phyloP scores from a whole-genome alignment of 2,888 invertebrate species.

The Neelides folsomi region DNA sequence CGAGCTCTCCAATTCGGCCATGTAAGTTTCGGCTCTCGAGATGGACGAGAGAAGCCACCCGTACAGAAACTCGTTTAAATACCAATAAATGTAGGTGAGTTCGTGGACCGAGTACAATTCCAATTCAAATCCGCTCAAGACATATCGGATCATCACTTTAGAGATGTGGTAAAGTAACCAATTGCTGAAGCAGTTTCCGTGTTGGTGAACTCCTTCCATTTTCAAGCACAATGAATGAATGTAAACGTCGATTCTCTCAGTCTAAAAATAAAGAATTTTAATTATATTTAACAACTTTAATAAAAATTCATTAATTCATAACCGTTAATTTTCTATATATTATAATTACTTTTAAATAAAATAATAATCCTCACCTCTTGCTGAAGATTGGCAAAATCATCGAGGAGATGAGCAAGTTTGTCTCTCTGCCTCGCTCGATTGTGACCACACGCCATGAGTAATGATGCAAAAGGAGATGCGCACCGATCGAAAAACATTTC shows the following conservation, averaged over 20 bases:
- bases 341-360: too few species aligned
- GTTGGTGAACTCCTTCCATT: constrained; percentile 54
- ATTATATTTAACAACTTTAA: neutral
- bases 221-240: constrained; percentile 56
- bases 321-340: too few species aligned
- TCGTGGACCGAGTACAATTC: constrained; percentile 93
- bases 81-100: constrained; percentile 58
- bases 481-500: constrained; percentile 79
- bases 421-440: constrained; percentile 91
- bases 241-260: constrained; percentile 76
- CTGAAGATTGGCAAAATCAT: constrained; percentile 80
- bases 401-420: constrained; percentile 73
- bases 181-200: constrained; percentile 75
- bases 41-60: constrained; percentile 86
- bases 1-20: constrained; percentile 45
- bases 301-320: too few species aligned
- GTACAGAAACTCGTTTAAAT: constrained; percentile 84
- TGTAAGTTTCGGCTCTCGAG: constrained; percentile 71
- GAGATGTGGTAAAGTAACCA: constrained; percentile 93
- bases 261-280: constrained; percentile 43
- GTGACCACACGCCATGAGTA: constrained; percentile 82
- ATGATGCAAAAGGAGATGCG: constrained; percentile 67
- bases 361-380: constrained; percentile 55
- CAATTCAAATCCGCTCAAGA: constrained; percentile 79
- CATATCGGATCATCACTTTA: constrained; percentile 80